Evolutionary conservation across 2,888 invertebrate genomes (phyloP), one percentile per base, ranked within the genome.

Genomic region (Ochropleura leucogaster): DNA sequence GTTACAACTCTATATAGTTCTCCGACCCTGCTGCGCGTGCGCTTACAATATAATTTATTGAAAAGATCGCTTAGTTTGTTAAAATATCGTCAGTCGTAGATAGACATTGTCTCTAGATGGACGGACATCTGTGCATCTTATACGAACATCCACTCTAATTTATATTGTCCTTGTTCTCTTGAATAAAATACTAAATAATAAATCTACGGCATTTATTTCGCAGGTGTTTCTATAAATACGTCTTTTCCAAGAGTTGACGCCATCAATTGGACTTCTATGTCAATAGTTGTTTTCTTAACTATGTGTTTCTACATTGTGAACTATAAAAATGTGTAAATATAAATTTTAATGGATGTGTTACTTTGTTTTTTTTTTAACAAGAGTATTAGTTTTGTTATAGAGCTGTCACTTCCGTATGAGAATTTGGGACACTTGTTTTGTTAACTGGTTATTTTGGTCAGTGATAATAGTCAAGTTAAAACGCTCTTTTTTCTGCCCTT

Each of bases 61-160:
- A 88, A 90, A 91, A 90, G 90, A 91, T 90, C 90, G 90, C 86
- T 90, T 87, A 91, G 92, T 93, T 93, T 91, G 93, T 92, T 93
- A 91, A 92, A 92, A 91, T 92, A 91, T 92, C 90, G 88, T 89
- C 86, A 82, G 88, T 91, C 75, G 79, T 68, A 83, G 91, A 90
- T 89, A 90, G 92, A 91, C 90, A 89, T 88, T 87, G 90, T 89
- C 89, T 82, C 84, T 74, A 75, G 86, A 87, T 79, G 81, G 90
- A 89, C 90, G 64, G 90, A 89, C 90, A 84, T 91, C 89, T 89
- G 85, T 79, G 75, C 88, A 83, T 87, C 83, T 89, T 89, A 89
- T 87, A 89, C 83, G 85, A 88, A 85, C 87, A 84, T 82, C 79
- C 77, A 81, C 69, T 84, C 85, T 89, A 89, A 89, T 88, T 89